Evolutionary conservation across 2,113 vertebrate genomes (phyloP).

Genomic region (Turnix velox): DNA sequence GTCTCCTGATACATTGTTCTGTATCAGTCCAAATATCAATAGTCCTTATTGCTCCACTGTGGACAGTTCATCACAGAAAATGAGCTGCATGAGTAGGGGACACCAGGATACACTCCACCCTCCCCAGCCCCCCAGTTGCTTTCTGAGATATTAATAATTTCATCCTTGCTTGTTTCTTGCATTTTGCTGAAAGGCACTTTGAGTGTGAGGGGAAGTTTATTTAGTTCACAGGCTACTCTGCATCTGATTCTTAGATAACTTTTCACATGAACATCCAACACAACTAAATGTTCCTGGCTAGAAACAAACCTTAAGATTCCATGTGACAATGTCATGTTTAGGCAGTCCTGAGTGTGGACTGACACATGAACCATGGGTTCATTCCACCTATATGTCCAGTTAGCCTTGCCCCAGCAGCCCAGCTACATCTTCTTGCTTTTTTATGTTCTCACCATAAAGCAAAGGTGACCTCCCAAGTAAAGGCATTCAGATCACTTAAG

Average conservation of each 20-base stretch:
- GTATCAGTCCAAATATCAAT: fast-evolving
- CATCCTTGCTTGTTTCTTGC: not conserved
- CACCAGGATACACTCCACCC: not conserved
- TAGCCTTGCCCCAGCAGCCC: not conserved
- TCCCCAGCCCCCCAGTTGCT: too few relatives aligned
- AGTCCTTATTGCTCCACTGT: not conserved
- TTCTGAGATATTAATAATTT: not conserved
- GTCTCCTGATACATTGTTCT: not conserved
- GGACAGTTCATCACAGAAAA: not conserved
- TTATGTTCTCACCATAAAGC: not conserved
- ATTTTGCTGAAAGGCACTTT: not conserved
- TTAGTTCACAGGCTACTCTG: not conserved
- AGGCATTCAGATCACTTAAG: not conserved
- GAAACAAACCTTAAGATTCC: not conserved
- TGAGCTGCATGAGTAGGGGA: not conserved
- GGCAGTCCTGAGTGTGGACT: not conserved
- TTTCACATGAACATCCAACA: not conserved
- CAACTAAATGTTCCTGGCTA: not conserved
- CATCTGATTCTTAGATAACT: not conserved
- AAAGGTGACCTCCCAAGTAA: not conserved
- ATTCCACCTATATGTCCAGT: not conserved
- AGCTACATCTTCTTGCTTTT: not conserved
- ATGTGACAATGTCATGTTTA: not conserved
- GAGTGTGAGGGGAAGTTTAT: not conserved
- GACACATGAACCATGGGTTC: not conserved